Evolutionary conservation across 2,888 invertebrate species (phyloP).

Genomic region (Patella pellucida): DNA sequence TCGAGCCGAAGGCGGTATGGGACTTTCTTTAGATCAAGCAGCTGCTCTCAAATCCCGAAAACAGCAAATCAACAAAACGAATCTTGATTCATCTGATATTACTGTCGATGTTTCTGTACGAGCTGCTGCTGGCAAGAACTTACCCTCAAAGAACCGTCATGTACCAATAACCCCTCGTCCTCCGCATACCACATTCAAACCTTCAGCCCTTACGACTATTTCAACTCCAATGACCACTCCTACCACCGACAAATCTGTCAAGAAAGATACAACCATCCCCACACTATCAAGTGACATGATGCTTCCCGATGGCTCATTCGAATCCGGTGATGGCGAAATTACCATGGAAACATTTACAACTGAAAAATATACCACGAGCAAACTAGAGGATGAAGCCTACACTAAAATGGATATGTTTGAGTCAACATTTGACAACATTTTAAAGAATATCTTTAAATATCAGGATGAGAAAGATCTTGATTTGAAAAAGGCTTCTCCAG

Average conservation of each 20-base stretch:
- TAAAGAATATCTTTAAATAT: background rate
- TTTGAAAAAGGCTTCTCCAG: background rate
- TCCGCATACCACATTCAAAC: background rate
- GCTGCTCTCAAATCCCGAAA: background rate
- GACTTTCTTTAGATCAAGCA: background rate
- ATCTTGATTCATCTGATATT: background rate
- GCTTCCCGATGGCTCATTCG: background rate
- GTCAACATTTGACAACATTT: background rate
- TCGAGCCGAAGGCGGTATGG: background rate
- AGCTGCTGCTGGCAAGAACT: background rate
- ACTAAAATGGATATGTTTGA: background rate
- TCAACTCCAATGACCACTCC: background rate
- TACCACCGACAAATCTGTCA: background rate
- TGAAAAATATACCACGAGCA: background rate
- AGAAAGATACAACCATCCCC: background rate
- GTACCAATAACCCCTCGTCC: background rate
- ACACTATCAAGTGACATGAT: background rate
- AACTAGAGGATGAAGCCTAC: background rate
- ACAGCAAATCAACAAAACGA: background rate
- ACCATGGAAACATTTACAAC: background rate
- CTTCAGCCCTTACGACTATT: background rate
- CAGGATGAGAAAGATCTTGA: background rate
- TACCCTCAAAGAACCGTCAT: background rate
- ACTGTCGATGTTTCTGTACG: background rate
- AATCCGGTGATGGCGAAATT: background rate